Conservation (phyloP, 2,888 invertebrate genomes). For the Dryadula phaetusa region DNA sequence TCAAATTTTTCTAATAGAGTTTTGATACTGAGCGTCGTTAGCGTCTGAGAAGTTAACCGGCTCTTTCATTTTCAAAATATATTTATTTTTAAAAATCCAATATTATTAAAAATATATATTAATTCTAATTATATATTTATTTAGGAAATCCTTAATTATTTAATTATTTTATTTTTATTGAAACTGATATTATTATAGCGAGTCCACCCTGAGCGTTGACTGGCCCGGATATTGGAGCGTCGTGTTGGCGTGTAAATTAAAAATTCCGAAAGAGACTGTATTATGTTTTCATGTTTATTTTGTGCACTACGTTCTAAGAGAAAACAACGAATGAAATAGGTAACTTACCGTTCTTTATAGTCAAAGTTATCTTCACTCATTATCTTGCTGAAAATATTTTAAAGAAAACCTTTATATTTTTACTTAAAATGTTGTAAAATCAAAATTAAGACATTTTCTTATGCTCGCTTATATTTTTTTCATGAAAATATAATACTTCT, state of each 20-base stretch:
- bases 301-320: constrained; percentile 37
- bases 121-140: too few species aligned
- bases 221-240: constrained; percentile 47
- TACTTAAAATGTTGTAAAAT: not conserved
- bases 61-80: too few species aligned
- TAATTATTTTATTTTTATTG: too few species aligned
- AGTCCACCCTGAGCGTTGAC: constrained; percentile 33
- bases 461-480: not conserved
- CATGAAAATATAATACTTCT: not conserved
- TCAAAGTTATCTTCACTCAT: constrained; percentile 41
- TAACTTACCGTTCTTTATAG: constrained; percentile 32
- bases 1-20: too few species aligned
- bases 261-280: constrained; percentile 52
- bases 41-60: too few species aligned
- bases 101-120: too few species aligned
- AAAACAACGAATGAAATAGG: constrained; percentile 33
- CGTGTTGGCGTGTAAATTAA: constrained; percentile 50
- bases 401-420: constrained; percentile 15
- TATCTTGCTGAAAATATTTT: constrained; percentile 25
- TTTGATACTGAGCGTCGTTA: too few species aligned
- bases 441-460: not conserved
- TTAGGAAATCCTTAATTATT: not conserved
- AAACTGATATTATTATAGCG: constrained; percentile 40
- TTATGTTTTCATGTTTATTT: constrained; percentile 62
- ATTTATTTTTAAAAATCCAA: too few species aligned